Evolutionary conservation across 2,888 invertebrate species (phyloP).

Genomic region (Clunio marinus): DNA sequence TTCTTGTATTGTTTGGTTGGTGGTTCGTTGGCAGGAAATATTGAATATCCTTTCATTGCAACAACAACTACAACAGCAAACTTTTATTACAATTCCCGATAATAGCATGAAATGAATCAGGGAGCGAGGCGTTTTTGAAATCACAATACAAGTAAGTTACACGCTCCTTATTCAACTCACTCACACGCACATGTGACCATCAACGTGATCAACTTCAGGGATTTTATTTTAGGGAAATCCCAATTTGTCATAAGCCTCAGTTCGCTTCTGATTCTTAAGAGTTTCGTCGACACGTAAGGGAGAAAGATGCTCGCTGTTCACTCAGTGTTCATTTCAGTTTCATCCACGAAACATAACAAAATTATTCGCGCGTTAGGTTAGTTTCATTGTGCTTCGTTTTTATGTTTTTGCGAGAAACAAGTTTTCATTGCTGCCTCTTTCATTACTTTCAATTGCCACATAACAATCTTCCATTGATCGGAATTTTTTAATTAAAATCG

Average conservation of each 20-base stretch:
- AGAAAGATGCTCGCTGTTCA: neutral
- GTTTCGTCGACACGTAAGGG: no score
- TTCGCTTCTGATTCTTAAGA: neutral
- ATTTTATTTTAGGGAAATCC: neutral
- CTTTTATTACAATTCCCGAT: neutral
- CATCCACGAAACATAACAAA: conserved; percentile 33
- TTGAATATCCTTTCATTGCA: conserved; percentile 18
- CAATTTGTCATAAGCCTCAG: neutral
- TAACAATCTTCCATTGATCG: conserved; percentile 10
- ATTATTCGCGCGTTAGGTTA: conserved; percentile 34
- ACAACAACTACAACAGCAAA: conserved; percentile 26
- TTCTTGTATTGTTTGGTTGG: conserved; percentile 10
- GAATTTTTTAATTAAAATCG: conserved; percentile 34
- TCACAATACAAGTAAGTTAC: neutral
- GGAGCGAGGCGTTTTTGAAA: conserved; percentile 3
- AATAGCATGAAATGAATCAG: neutral
- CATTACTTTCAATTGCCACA: conserved; percentile 10
- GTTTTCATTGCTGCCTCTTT: neutral
- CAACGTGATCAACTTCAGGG: conserved; percentile 1
- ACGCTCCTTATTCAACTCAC: neutral
- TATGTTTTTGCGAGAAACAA: no score
- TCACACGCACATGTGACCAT: conserved; percentile 17
- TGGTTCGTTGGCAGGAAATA: conserved; percentile 27
- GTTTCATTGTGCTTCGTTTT: no score
- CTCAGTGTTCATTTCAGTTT: conserved; percentile 14